Evolutionary conservation across 1,140 invertebrate species (phyloP), one percentile per base, ranked within the genome.

Genomic region (Drosophila repleta): DNA sequence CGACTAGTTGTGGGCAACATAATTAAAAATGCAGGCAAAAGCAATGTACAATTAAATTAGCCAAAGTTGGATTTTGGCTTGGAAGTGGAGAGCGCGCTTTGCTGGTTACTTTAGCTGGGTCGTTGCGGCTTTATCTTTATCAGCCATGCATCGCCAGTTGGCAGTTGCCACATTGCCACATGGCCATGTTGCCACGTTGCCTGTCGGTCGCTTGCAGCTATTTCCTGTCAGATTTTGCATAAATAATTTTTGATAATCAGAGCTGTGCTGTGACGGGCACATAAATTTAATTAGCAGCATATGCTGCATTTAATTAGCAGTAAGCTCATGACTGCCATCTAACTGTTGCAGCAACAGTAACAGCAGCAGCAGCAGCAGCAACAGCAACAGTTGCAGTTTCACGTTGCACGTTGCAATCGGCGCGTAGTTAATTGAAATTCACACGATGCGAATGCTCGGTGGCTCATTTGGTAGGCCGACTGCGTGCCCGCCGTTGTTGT

Each of bases 191-290:
- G 37, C 43, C 58, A n/a, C 55, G 21, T 57, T 18, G 56, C 26
- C 55, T 35, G 46, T 65, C 62, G 62, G 72, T 57, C 71, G 71
- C 51, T 79, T 52, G 83, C 82, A 78, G 83, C 83, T 87, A 87
- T 87, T 87, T 87, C 83, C 83, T 87, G 83, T 83, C 83, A 87
- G 83, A 87, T 87, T 87, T 87, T 87, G 83, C 83, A 87, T 87
- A 87, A 87, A 87, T 87, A 87, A 87, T 87, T 87, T 87, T 87
- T 87, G 83, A 88, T 87, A 87, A 87, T 87, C 83, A 87, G 76
- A 81, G 81, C 76, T 83, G 68, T 76, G 82, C 82, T 76, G 82
- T 78, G 74, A 85, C 76, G 76, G 80, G 63, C 83, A 88, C 82
- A 87, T 87, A 87, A 88, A 87, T 87, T 87, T 87, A 87, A 87